Percentiles rank a stretch among this genome's conserved stretches.
Evolutionary conservation across 2,797 vertebrate species (phyloP).

Genomic region (Anguilla marmorata): DNA sequence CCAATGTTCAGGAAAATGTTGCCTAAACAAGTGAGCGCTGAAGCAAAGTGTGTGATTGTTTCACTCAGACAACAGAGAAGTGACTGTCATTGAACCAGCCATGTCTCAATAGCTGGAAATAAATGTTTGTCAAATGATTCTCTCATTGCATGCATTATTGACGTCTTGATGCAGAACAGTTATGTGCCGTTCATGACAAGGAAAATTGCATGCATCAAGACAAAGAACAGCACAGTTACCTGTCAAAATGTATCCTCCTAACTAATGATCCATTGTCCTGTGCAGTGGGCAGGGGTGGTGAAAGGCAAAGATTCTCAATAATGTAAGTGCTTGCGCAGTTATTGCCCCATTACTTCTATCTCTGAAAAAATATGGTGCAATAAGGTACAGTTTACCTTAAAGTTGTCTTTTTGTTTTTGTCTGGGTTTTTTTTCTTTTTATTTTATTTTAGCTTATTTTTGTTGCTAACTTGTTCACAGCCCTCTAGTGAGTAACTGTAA

Average conservation of each 20-base stretch:
- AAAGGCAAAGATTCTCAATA: conserved; percentile 38
- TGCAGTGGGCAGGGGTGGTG: conserved; percentile 28
- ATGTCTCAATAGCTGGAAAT: conserved; percentile 45
- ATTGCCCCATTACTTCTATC: conserved; percentile 25
- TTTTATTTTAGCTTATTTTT: background rate
- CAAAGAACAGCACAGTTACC: conserved; percentile 31
- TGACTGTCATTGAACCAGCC: conserved; percentile 29
- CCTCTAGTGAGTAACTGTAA: background rate
- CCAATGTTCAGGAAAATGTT: background rate
- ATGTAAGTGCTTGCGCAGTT: conserved; percentile 32
- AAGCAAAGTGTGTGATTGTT: conserved; percentile 32
- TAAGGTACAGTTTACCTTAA: background rate
- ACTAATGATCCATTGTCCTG: conserved; percentile 41
- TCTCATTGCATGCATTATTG: conserved; percentile 54
- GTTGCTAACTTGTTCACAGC: background rate
- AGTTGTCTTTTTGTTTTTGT: background rate
- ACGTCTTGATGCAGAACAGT: conserved; percentile 33
- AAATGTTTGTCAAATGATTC: conserved; percentile 44
- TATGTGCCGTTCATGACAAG: conserved; percentile 37
- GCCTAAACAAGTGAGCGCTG: conserved; percentile 25
- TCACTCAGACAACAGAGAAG: conserved; percentile 32
- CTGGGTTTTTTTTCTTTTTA: background rate
- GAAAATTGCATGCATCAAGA: conserved; percentile 39
- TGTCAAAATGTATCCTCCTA: conserved; percentile 35
- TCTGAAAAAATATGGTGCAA: conserved; percentile 1